Evolutionary conservation across 92 coral and sea anemone species (phyloP), one percentile per base, ranked within the genome.

Genomic region (Galaxea fascicularis): DNA sequence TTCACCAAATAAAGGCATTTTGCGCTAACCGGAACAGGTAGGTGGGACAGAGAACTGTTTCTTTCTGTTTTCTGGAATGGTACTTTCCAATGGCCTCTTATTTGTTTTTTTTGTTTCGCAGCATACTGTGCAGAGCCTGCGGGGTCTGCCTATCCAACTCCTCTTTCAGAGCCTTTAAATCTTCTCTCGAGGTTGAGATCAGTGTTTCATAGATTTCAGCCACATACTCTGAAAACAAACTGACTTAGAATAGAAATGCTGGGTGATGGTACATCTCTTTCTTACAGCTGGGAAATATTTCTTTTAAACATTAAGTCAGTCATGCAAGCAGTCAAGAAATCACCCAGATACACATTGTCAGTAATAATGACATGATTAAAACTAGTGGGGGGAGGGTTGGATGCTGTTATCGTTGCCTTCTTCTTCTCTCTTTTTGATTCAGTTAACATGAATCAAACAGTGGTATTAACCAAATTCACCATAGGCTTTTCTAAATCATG

Each of bases 171-270:
- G 70, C 81, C 58, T 78, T 83, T 62, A 83, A 77, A n/a, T 77
- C 87, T 65, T 88, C 87, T 67, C 89, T 78, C n/a, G 89, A 75
- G 11, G 91, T 87, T 22, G 71, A 25, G 6, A 78, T 35, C 76
- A 91, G 10, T 20, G 85, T 83, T 5, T 89, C 73, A 65, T 83
- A 87, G 21, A 87, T 91, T 45, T 91, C 87, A 15, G 60, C 80
- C 6, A 87, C 89, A 83, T 91, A 91, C 26, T 76, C 94, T 91
- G 85, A 78, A 82, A 77, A 75, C 71, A 82, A 59, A 70, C 53
- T 41, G 73, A 12, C 51, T 30, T 45, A 70, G 56, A 70, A 68
- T n/a, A 68, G 52, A 68, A 31, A 68, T 68, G 8, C 74, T 68
- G 14, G 74, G 49, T 68, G 16, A 30, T 35, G 49, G 20, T 68